A percentile compares a stretch with the other conserved stretches of the same genome.
Evolutionary conservation across 2,113 vertebrate species (phyloP).

Genomic region (Phocoena sinus): DNA sequence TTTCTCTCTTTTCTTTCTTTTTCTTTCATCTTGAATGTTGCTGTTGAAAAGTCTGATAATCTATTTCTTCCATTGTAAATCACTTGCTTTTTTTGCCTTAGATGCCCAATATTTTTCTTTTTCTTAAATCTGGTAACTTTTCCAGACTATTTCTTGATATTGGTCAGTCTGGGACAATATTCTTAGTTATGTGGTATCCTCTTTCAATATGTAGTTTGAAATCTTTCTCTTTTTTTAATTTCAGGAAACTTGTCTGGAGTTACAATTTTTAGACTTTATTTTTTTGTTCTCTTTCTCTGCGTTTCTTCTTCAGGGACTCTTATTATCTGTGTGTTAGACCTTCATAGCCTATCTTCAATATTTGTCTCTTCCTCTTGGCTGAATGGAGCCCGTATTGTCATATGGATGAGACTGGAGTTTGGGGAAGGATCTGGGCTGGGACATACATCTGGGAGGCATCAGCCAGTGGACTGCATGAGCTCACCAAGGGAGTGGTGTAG

Average conservation of each 20-base stretch:
- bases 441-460: accelerated
- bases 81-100: neutral
- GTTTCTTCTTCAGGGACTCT: neutral
- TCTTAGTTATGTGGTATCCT: neutral
- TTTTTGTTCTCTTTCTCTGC: neutral
- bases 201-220: neutral
- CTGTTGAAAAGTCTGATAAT: neutral
- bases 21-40: neutral
- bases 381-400: neutral
- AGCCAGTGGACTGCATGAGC: accelerated
- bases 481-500: neutral
- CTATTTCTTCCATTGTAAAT: neutral
- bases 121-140: neutral
- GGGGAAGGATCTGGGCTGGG: neutral
- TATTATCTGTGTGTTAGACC: neutral
- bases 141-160: neutral
- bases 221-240: neutral
- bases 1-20: neutral
- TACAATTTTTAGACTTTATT: neutral
- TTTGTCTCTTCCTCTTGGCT: neutral
- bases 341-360: neutral
- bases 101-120: neutral
- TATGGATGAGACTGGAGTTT: neutral
- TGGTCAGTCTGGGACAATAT: neutral
- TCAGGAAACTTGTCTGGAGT: neutral